Percentiles rank a stretch among this genome's conserved stretches.
Evolutionary conservation across 2,797 vertebrate species (phyloP).

Genomic region (Argya squamiceps): DNA sequence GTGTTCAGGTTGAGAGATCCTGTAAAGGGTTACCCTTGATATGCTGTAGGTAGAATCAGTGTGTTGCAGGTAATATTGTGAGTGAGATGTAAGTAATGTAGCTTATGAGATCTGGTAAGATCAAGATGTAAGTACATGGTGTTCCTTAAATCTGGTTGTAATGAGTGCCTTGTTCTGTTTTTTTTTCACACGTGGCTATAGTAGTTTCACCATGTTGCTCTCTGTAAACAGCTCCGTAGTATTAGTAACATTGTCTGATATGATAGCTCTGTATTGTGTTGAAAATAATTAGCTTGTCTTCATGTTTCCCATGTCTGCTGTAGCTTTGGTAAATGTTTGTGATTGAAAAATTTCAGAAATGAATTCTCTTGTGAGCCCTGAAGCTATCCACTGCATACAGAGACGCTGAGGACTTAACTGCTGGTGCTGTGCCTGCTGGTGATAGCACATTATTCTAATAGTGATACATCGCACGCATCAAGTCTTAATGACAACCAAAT

Average conservation of each 20-base stretch:
- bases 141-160: neutral
- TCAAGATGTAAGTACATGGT: neutral
- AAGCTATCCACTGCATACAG: neutral
- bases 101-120: neutral
- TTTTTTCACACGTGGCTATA: neutral
- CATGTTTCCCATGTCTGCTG: neutral
- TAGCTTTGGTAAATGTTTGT: neutral
- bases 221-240: neutral
- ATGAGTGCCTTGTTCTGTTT: neutral
- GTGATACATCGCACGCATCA: accelerated
- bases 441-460: neutral
- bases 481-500: neutral
- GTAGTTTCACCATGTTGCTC: neutral
- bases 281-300: neutral
- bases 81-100: neutral
- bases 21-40: neutral
- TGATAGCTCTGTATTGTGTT: neutral
- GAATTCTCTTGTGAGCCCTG: neutral
- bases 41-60: no score
- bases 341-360: neutral
- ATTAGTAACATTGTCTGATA: neutral
- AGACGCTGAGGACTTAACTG: neutral
- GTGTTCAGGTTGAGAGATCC: neutral
- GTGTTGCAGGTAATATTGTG: neutral
- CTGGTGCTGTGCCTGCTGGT: neutral